Evolutionary conservation across 2,797 vertebrate species (phyloP).

Genomic region (Liparis tanakae): DNA sequence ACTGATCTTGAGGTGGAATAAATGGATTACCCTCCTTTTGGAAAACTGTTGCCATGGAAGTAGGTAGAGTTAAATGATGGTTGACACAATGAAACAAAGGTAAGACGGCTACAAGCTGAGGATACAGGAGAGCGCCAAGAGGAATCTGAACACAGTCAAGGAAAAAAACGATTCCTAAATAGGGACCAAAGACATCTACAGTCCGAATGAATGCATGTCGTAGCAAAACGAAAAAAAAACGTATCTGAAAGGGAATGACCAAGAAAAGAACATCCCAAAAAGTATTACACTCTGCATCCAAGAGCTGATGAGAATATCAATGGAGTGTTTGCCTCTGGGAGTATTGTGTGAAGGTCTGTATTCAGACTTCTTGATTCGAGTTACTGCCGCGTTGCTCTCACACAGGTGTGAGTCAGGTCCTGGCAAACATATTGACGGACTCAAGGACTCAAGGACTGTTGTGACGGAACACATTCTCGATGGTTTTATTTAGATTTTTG

Average conservation of each 20-base stretch:
- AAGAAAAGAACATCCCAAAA: conserved; percentile 50
- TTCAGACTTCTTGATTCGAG: conserved; percentile 56
- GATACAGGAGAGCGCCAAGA: conserved; percentile 49
- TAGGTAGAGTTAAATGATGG: conserved; percentile 69
- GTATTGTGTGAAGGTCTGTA: conserved; percentile 57
- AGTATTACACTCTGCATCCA: conserved; percentile 54
- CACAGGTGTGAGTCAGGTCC: conserved; percentile 71
- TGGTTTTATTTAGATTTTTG: conserved; percentile 52
- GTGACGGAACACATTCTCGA: conserved; percentile 46
- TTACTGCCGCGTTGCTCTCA: conserved; percentile 67
- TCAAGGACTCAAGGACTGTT: conserved; percentile 61
- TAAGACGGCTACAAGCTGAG: conserved; percentile 66
- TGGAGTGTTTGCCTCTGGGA: conserved; percentile 71
- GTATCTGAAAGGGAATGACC: conserved; percentile 66
- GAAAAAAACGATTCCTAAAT: conserved; percentile 49
- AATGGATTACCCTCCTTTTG: conserved; percentile 75
- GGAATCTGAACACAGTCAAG: conserved; percentile 48
- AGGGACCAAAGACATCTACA: conserved; percentile 75
- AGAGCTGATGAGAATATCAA: conserved; percentile 67
- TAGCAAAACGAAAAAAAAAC: conserved; percentile 15
- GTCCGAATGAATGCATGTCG: conserved; percentile 58
- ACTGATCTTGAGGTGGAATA: conserved; percentile 73
- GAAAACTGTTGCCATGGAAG: conserved; percentile 74
- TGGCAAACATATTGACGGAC: conserved; percentile 52
- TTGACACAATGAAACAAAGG: conserved; percentile 66